Evolutionary conservation across 2,888 invertebrate genomes (phyloP).

Genomic region (Gerris lacustris): DNA sequence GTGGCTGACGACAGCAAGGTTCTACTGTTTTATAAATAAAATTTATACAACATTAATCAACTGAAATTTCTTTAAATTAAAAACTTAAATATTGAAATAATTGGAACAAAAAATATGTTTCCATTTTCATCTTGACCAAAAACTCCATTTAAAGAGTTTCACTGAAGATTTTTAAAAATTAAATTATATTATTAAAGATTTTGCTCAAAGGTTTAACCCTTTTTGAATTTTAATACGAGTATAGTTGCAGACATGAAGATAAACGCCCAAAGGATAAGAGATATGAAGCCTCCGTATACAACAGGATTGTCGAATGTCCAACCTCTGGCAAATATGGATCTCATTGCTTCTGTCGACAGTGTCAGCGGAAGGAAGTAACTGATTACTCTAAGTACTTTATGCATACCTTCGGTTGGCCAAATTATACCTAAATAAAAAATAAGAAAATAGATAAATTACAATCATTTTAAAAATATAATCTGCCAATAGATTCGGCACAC

Average conservation of each 20-base stretch:
- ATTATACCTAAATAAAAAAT: conserved; percentile 49
- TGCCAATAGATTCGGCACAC: too few species aligned
- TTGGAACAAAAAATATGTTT: too few species aligned
- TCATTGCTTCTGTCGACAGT: conserved; percentile 72
- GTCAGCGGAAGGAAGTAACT: conserved; percentile 72
- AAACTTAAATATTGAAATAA: too few species aligned
- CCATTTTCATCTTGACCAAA: too few species aligned
- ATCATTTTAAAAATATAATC: conserved; percentile 25
- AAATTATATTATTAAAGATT: not conserved
- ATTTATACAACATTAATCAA: too few species aligned
- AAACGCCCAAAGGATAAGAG: conserved; percentile 65
- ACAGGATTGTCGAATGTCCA: conserved; percentile 58
- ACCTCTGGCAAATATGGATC: conserved; percentile 72
- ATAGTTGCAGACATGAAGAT: conserved; percentile 62
- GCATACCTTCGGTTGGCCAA: conserved; percentile 93
- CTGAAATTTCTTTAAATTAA: too few species aligned
- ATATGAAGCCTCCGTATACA: conserved; percentile 71
- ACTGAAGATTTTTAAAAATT: too few species aligned
- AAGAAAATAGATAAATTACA: conserved; percentile 1
- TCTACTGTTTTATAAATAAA: too few species aligned
- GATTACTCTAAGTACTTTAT: conserved; percentile 53
- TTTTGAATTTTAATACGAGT: conserved; percentile 67
- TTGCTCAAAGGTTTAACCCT: conserved; percentile 45
- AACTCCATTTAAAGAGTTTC: too few species aligned
- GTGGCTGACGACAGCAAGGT: too few species aligned